These are phyloP conservation scores for Cygnus olor DNA, from an alignment of 2,797 vertebrate species.

Conservation along the genomic window DNA sequence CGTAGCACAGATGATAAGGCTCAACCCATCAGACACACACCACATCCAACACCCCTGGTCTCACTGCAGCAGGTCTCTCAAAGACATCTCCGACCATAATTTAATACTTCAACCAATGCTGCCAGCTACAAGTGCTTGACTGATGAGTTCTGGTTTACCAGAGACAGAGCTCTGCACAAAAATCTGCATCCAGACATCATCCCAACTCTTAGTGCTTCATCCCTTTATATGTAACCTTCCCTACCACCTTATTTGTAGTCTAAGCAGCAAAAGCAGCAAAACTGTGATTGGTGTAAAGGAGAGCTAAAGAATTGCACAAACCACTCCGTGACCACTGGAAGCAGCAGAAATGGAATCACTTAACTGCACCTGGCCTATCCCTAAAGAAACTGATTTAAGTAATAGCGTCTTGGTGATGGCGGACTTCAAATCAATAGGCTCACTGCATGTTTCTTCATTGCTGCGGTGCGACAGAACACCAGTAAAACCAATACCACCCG, in stretches of 20 bases:
- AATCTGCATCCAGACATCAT: background rate
- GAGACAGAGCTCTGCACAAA: background rate
- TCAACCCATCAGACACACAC: background rate
- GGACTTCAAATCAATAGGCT: background rate
- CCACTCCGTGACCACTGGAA: background rate
- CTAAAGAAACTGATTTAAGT: background rate
- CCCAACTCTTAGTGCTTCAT: background rate
- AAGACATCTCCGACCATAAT: background rate
- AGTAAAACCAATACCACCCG: background rate
- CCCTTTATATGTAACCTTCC: background rate
- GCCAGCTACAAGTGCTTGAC: background rate
- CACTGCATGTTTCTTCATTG: background rate
- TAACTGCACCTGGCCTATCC: background rate
- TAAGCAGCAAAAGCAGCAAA: background rate
- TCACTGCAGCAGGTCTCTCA: background rate
- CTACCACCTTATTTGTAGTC: accelerated
- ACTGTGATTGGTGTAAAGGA: background rate
- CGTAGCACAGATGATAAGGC: background rate
- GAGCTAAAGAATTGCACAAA: background rate
- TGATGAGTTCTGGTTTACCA: background rate
- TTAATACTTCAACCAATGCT: background rate
- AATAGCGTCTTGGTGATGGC: background rate
- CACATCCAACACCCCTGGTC: background rate
- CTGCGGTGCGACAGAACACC: background rate
- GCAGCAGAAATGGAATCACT: background rate